Evolutionary conservation across 1,140 invertebrate species (phyloP).

Genomic region (Apis cerana): DNA sequence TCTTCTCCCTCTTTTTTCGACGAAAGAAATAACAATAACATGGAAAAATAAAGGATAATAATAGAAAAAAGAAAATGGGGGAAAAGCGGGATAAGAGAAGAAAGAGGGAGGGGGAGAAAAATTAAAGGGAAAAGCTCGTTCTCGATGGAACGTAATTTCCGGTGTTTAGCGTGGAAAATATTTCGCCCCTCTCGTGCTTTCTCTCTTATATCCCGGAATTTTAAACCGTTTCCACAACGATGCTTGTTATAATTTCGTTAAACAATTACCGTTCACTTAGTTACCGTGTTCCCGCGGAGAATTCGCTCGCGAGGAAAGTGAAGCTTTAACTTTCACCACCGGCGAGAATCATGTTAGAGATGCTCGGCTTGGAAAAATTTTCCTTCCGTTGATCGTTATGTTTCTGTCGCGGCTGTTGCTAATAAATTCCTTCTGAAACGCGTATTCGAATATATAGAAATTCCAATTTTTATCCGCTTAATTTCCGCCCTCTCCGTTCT

Average conservation of each 20-base stretch:
- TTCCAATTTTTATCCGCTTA: too few species aligned
- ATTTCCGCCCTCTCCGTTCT: too few species aligned
- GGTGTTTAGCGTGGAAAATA: slow-evolving; percentile 18
- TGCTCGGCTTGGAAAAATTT: not conserved
- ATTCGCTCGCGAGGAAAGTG: slow-evolving; percentile 18
- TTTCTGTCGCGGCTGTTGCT: too few species aligned
- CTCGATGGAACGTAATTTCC: slow-evolving; percentile 32
- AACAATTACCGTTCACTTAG: slow-evolving; percentile 31
- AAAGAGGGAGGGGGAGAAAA: not conserved
- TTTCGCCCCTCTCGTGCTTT: not conserved
- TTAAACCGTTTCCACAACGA: slow-evolving; percentile 6
- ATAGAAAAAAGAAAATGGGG: not conserved
- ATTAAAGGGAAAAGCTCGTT: slow-evolving; percentile 22
- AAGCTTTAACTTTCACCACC: slow-evolving; percentile 32
- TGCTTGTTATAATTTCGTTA: slow-evolving; percentile 28
- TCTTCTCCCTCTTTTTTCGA: not conserved
- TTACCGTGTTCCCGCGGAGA: slow-evolving; percentile 18
- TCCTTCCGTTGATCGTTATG: not conserved
- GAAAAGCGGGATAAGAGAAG: not conserved
- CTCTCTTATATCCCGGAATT: not conserved
- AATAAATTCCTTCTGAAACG: too few species aligned
- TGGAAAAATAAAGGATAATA: not conserved
- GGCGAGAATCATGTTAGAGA: not conserved
- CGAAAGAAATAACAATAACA: not conserved
- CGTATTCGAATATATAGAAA: too few species aligned